Conservation (phyloP, 2,888 invertebrate species). For the Cantharis lateralis region DNA sequence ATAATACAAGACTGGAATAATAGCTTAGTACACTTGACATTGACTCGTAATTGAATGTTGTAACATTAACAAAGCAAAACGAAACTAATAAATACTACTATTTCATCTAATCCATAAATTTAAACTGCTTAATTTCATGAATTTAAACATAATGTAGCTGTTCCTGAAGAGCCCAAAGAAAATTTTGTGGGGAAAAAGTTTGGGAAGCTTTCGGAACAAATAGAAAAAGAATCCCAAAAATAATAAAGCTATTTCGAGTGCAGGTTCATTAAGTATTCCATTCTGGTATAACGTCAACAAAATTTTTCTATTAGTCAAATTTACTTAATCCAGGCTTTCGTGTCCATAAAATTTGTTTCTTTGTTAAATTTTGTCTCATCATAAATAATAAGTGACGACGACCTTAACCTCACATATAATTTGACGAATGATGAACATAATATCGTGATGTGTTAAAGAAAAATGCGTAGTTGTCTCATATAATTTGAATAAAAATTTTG, state of each 20-base stretch:
- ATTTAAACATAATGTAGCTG: not conserved
- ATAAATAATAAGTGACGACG: not conserved
- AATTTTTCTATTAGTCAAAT: not conserved
- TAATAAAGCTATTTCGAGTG: not conserved
- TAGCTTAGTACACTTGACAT: slow-evolving; percentile 29
- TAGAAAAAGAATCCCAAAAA: not conserved
- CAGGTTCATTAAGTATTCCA: not conserved
- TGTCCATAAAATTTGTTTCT: not conserved
- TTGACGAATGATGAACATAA: slow-evolving; percentile 3
- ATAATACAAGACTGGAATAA: slow-evolving; percentile 23
- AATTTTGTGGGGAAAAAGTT: not conserved
- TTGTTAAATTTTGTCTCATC: not conserved
- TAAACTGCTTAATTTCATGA: not conserved
- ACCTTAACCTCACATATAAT: slow-evolving; percentile 12
- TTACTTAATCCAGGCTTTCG: not conserved
- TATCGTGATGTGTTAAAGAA: not conserved
- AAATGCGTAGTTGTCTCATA: not conserved
- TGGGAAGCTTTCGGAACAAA: not conserved
- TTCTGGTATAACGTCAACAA: not conserved
- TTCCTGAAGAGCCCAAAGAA: not conserved
- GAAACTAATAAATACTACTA: not conserved
- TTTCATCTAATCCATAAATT: not conserved
- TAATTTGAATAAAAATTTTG: not conserved
- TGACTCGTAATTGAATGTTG: slow-evolving; percentile 31
- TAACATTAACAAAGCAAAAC: slow-evolving; percentile 19